These are phyloP conservation scores for Anomalospiza imberbis DNA, from an alignment of 2,797 vertebrate genomes.

Conservation along the genomic window DNA sequence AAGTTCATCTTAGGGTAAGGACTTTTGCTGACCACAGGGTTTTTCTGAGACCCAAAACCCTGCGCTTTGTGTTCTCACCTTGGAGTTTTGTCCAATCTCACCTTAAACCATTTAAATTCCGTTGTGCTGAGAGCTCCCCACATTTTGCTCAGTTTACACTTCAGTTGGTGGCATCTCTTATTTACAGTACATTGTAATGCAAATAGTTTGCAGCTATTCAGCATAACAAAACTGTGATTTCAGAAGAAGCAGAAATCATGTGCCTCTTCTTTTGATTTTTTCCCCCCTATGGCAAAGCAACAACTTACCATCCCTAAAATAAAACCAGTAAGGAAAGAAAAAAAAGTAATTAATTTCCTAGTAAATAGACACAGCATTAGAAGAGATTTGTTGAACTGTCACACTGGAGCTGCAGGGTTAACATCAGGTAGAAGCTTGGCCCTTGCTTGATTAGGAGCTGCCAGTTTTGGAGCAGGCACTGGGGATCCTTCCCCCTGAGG, in stretches of 20 bases:
- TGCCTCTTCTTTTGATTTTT: not conserved
- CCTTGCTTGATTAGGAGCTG: not conserved
- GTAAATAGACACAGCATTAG: not conserved
- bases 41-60: not conserved
- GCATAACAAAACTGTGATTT: not conserved
- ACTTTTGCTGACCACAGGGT: not conserved
- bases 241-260: not conserved
- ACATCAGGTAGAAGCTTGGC: not conserved
- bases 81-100: not conserved
- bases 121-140: not conserved
- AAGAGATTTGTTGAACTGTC: not conserved
- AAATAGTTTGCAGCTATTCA: conserved; percentile 27
- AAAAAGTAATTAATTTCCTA: not conserved
- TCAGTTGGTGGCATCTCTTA: not conserved
- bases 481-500: not conserved
- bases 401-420: not conserved
- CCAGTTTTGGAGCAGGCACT: not conserved
- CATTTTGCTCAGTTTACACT: conserved; percentile 5
- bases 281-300: not conserved
- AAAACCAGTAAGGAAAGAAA: not conserved
- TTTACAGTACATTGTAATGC: conserved; percentile 14
- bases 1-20: not conserved
- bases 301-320: not conserved
- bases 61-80: not conserved
- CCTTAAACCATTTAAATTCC: not conserved